A percentile compares a stretch with the other conserved stretches of the same genome.
Evolutionary conservation across 2,113 vertebrate species (phyloP).

Genomic region (Vimba vimba): DNA sequence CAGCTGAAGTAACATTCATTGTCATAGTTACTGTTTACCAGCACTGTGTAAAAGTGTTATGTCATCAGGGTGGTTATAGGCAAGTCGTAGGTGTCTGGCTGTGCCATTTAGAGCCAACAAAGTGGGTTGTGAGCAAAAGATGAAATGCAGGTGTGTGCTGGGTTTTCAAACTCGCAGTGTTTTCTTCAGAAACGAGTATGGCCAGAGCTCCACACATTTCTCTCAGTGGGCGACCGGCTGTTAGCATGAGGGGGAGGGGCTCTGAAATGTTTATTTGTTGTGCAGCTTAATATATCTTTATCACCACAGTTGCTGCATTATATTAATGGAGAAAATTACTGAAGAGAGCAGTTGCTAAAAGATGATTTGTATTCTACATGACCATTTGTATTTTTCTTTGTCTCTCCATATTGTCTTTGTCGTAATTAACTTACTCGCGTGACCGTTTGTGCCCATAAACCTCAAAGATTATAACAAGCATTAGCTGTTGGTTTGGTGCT

Average conservation of each 20-base stretch:
- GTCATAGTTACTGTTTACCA: no score
- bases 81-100: not conserved
- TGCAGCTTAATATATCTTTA: slow-evolving; percentile 17
- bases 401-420: not conserved
- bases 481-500: slow-evolving; percentile 10
- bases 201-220: slow-evolving; percentile 15
- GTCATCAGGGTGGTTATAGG: not conserved
- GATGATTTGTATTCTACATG: not conserved
- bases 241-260: not conserved
- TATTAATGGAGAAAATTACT: slow-evolving; percentile 10
- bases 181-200: not conserved
- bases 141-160: slow-evolving; percentile 35
- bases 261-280: slow-evolving; percentile 23
- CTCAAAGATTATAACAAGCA: not conserved
- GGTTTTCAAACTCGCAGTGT: not conserved
- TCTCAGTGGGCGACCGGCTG: slow-evolving; percentile 9
- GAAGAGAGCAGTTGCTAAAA: not conserved
- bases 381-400: not conserved
- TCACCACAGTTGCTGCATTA: not conserved
- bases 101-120: slow-evolving; percentile 25
- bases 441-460: not conserved
- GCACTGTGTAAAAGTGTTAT: no score
- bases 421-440: not conserved
- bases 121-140: slow-evolving; percentile 1
- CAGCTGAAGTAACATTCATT: no score